phyloP scores from a whole-genome alignment of 2,113 vertebrate genomes.

The Sphaerodactylus townsendi region DNA sequence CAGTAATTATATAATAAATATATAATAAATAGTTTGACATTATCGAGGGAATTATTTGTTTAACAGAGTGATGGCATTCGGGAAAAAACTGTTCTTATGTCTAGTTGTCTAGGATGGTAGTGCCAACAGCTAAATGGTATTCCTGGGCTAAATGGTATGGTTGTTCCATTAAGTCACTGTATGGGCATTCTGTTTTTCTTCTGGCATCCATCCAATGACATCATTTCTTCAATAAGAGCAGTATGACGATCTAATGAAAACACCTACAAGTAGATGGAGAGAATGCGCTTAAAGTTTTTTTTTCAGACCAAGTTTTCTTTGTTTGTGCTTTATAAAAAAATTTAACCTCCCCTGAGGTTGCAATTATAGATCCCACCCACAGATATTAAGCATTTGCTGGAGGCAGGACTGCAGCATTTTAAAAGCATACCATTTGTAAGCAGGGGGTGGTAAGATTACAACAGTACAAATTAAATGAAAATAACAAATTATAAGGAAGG shows the following conservation, averaged over 20 bases:
- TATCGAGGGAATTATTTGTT: too few relatives aligned
- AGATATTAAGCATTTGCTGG: neutral
- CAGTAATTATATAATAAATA: too few relatives aligned
- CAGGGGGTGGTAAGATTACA: neutral
- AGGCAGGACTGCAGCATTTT: neutral
- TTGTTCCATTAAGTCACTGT: neutral
- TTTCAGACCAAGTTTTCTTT: neutral
- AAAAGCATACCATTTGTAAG: neutral
- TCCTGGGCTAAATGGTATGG: neutral
- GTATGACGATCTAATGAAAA: neutral
- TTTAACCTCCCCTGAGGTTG: neutral
- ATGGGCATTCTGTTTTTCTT: neutral
- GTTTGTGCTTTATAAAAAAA: neutral
- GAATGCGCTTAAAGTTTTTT: neutral
- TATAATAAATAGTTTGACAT: too few relatives aligned
- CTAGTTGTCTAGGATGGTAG: too few relatives aligned
- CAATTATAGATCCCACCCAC: neutral
- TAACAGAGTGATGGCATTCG: too few relatives aligned
- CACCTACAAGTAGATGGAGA: neutral
- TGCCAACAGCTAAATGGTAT: neutral
- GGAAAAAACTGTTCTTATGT: too few relatives aligned
- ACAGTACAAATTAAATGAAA: neutral
- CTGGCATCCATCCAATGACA: neutral
- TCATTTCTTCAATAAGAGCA: slow-evolving; percentile 6
- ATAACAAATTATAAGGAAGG: neutral